Evolutionary conservation across 1,140 invertebrate genomes (phyloP), one percentile per base, ranked within the genome.

Genomic region (Wiebesia pumilae): DNA sequence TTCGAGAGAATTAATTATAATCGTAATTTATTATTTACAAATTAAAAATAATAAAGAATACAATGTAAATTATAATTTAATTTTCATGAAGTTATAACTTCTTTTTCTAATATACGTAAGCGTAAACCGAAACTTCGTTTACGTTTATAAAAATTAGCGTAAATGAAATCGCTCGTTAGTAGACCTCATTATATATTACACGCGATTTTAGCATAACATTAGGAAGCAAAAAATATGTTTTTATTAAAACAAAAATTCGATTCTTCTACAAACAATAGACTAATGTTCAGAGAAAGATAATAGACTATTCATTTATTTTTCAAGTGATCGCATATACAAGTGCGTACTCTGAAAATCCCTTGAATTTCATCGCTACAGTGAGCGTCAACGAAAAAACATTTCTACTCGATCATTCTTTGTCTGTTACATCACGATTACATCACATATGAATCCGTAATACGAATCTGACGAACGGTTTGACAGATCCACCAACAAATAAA

Each of bases 191-290:
- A 14, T 62, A 62, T 16, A 14, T 0, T 33, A 69, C n/a, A 69
- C 14, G 9, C 3, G 3, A 14, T 69, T 65, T 65, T n/a, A 62
- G 4, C 14, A 62, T 35, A 69, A 69, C 14, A 69, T 69, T 35
- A 12, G 19, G 35, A 80, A 30, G 43, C 33, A 81, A 81, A 81
- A 81, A 40, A 67, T 54, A 54, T 43, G 12, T 62, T 80, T 62
- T 80, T 80, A 79, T 62, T 38, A 80, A 67, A 67, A 43, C n/a
- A 69, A 71, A 82, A 82, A 71, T 51, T 30, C 47, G 71, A 38
- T 82, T 82, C 14, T 33, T 81, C n/a, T 30, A 33, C 14, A 69
- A 82, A 82, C 81, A 82, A 82, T 82, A 35, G 81, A 12, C 16
- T 47, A 35, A 27, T 21, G 77, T 47, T 30, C 21, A n/a, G 65